These are phyloP conservation scores for Tricholaema leucomelas DNA, from an alignment of 2,113 vertebrate species.

Conservation along the genomic window DNA sequence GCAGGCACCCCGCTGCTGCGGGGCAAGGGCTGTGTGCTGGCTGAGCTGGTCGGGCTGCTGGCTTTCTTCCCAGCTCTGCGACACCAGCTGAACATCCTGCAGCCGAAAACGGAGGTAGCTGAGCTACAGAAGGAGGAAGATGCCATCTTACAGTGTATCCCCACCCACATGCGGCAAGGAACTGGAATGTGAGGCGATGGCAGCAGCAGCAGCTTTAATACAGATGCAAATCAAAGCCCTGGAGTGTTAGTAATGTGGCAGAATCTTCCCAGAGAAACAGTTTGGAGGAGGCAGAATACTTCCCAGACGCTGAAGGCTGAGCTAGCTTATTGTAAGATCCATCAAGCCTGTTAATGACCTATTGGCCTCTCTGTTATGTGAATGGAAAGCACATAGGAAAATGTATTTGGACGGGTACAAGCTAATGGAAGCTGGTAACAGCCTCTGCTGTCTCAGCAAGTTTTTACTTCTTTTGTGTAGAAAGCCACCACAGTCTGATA, in stretches of 20 bases:
- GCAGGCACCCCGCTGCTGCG: accelerated
- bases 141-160: not conserved
- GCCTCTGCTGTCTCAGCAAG: not conserved
- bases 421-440: not conserved
- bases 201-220: not conserved
- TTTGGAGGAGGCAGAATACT: not conserved
- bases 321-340: constrained; percentile 4
- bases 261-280: not conserved
- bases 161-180: not conserved
- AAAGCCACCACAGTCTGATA: not conserved
- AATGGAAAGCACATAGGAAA: not conserved
- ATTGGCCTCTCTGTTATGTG: not conserved
- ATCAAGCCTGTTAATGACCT: not conserved
- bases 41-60: constrained; percentile 40
- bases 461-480: not conserved
- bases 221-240: constrained; percentile 18
- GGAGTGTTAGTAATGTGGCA: not conserved
- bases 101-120: not conserved
- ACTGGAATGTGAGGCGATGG: not conserved
- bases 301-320: not conserved
- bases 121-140: not conserved
- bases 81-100: constrained; percentile 38
- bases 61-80: constrained; percentile 52
- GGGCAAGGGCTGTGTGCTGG: not conserved
- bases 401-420: not conserved